Percentiles rank a stretch among this genome's conserved stretches.
Conservation (phyloP, 2,797 vertebrate genomes). For the Thunnus albacares region DNA sequence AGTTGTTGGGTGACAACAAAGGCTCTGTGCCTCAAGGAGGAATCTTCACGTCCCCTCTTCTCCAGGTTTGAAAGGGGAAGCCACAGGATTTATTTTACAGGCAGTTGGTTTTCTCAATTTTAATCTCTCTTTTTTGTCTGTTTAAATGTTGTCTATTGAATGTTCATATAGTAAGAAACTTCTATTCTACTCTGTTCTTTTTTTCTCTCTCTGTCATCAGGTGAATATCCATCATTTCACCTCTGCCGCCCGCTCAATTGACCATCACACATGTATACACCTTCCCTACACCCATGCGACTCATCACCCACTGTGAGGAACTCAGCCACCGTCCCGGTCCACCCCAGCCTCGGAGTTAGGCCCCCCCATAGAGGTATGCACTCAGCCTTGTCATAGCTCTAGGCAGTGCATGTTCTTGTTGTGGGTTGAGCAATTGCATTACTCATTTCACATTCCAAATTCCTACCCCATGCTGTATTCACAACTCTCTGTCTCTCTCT, state of each 20-base stretch:
- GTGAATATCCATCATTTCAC: slow-evolving; percentile 55
- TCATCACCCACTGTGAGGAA: slow-evolving; percentile 45
- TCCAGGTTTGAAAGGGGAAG: background rate
- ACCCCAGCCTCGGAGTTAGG: slow-evolving; percentile 43
- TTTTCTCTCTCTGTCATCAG: background rate
- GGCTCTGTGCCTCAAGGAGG: background rate
- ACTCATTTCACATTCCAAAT: slow-evolving; percentile 89
- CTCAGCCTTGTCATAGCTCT: slow-evolving; percentile 83
- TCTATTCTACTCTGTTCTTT: background rate
- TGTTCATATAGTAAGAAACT: background rate
- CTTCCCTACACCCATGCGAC: slow-evolving; percentile 19
- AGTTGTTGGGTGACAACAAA: background rate
- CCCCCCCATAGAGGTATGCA: slow-evolving; percentile 83
- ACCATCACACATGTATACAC: slow-evolving; percentile 52
- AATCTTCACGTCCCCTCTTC: background rate
- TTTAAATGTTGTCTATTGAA: background rate
- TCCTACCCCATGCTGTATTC: slow-evolving; percentile 82
- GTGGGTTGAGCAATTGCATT: slow-evolving; percentile 89
- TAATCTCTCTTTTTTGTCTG: background rate
- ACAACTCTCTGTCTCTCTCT: slow-evolving; percentile 53
- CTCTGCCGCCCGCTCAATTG: slow-evolving; percentile 44
- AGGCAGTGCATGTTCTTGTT: slow-evolving; percentile 88
- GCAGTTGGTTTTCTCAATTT: background rate
- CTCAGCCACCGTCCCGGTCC: slow-evolving; percentile 54
- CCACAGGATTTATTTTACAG: background rate